These are phyloP conservation scores for Neodiprion lecontei DNA, from an alignment of 1,140 invertebrate species.

Conservation along the genomic window DNA sequence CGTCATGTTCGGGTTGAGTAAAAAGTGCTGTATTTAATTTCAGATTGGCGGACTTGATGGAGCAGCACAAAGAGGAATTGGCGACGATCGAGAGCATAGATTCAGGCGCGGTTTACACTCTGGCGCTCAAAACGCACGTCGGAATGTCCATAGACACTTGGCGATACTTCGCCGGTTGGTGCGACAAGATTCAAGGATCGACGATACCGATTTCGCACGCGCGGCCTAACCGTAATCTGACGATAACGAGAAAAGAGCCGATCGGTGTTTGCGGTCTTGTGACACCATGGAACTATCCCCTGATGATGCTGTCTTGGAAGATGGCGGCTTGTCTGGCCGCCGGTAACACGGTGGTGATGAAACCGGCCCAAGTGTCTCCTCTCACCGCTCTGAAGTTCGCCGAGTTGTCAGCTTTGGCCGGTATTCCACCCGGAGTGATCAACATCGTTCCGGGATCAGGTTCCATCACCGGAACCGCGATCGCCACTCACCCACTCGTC, in stretches of 20 bases:
- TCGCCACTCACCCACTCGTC: slow-evolving; percentile 83
- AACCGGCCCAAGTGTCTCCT: slow-evolving; percentile 92
- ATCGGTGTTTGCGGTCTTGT: slow-evolving; percentile 93
- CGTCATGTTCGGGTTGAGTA: not conserved
- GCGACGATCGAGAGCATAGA: slow-evolving; percentile 93
- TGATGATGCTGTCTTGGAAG: slow-evolving; percentile 99
- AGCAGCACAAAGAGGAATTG: slow-evolving; percentile 90
- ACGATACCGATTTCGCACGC: slow-evolving; percentile 91
- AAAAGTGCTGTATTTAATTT: slow-evolving; percentile 26
- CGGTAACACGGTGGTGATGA: slow-evolving; percentile 93
- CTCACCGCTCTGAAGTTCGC: slow-evolving; percentile 94
- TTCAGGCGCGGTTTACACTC: slow-evolving; percentile 93
- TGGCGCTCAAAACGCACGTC: slow-evolving; percentile 92
- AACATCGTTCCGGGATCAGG: slow-evolving; percentile 90
- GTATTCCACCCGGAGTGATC: slow-evolving; percentile 93
- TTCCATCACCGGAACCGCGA: slow-evolving; percentile 79
- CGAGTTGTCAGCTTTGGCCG: slow-evolving; percentile 84
- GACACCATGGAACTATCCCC: slow-evolving; percentile 97
- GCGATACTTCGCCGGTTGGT: slow-evolving; percentile 93
- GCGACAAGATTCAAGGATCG: slow-evolving; percentile 92
- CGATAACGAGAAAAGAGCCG: slow-evolving; percentile 88
- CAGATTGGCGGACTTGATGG: slow-evolving; percentile 92
- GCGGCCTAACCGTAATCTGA: slow-evolving; percentile 88
- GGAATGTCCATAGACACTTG: slow-evolving; percentile 95
- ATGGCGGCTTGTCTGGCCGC: slow-evolving; percentile 94